These are phyloP conservation scores for Enteromius treurensis DNA, from an alignment of 2,797 vertebrate genomes.

Conservation along the genomic window DNA sequence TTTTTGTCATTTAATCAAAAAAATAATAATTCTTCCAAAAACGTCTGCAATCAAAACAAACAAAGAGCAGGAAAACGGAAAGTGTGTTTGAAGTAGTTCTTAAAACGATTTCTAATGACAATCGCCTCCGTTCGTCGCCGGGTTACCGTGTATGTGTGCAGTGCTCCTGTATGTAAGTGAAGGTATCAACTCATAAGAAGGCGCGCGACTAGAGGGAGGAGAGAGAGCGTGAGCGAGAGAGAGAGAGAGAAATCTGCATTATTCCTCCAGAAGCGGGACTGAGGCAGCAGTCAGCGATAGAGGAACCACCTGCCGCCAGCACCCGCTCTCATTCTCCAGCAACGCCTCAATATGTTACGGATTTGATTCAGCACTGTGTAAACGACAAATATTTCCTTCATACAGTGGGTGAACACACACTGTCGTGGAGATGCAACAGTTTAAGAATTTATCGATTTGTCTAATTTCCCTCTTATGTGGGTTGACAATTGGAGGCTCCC, in stretches of 20 bases:
- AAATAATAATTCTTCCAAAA: background rate
- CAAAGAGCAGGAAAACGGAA: conserved; percentile 9
- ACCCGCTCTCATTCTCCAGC: conserved; percentile 45
- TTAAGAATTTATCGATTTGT: conserved; percentile 88
- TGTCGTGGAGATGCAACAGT: conserved; percentile 94
- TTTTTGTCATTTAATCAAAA: background rate
- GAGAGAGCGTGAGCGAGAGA: conserved; percentile 41
- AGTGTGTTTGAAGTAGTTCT: no score
- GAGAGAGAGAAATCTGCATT: conserved; percentile 59
- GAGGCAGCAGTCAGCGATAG: conserved; percentile 49
- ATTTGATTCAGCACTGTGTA: conserved; percentile 72
- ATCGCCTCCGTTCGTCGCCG: no score
- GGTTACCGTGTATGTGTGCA: background rate
- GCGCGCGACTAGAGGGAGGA: conserved; percentile 66
- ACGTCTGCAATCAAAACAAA: background rate
- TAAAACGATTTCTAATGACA: no score
- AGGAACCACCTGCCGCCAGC: conserved; percentile 64
- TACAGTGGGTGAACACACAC: conserved; percentile 84
- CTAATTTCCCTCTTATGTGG: conserved; percentile 90
- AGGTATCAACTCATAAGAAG: conserved; percentile 76
- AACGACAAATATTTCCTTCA: conserved; percentile 70
- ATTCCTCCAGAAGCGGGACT: conserved; percentile 68
- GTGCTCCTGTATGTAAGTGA: conserved; percentile 76
- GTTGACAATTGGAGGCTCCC: conserved; percentile 88
- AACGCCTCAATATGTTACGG: conserved; percentile 79